Conservation (phyloP, 2,113 vertebrate species). For the Syngnathus floridae region DNA sequence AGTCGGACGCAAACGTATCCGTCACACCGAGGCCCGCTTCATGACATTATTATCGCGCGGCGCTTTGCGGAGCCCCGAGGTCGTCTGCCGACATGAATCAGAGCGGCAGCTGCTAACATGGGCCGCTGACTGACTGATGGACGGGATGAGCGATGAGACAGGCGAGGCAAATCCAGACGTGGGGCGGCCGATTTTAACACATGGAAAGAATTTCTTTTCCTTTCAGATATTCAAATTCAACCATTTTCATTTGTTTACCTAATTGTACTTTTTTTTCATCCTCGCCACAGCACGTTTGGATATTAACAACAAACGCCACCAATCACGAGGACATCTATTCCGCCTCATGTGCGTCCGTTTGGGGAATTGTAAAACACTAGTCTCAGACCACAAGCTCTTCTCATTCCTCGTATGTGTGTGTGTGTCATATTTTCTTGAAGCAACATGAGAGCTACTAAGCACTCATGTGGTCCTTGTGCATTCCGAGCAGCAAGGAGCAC, state of each 20-base stretch:
- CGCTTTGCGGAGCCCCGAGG: slow-evolving; percentile 19
- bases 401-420: background rate
- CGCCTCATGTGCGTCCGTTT: background rate
- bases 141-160: background rate
- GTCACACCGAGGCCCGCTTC: slow-evolving; percentile 45
- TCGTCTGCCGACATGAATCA: slow-evolving; percentile 27
- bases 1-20: slow-evolving; percentile 39
- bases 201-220: background rate
- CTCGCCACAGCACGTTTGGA: background rate
- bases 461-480: background rate
- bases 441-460: background rate
- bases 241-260: background rate
- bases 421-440: background rate
- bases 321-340: background rate
- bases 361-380: background rate
- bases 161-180: background rate
- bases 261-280: too few species aligned
- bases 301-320: background rate
- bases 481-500: background rate
- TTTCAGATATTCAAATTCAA: background rate
- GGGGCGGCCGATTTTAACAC: background rate
- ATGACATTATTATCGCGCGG: slow-evolving; percentile 27
- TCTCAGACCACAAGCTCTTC: background rate
- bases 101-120: slow-evolving; percentile 22
- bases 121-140: slow-evolving; percentile 16